Conservation (phyloP, 2,888 invertebrate genomes). For the Cryptops parisi region DNA sequence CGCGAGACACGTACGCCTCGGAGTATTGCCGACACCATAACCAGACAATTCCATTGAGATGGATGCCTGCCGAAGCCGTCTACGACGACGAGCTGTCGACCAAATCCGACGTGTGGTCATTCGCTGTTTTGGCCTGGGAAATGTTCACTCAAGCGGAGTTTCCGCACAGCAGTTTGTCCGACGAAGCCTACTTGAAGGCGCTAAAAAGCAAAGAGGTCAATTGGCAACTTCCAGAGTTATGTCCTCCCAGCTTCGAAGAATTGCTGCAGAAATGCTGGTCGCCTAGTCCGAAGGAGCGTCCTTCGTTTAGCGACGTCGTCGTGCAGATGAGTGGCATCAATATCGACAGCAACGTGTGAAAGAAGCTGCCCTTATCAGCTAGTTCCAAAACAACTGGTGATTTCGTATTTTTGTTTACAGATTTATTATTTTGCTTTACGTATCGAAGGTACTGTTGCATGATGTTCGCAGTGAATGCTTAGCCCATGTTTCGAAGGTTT, state of each 20-base stretch:
- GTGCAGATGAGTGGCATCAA: slow-evolving; percentile 27
- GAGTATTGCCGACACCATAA: slow-evolving; percentile 80
- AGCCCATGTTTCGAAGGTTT: too few relatives aligned
- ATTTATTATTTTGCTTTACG: too few relatives aligned
- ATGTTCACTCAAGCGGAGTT: slow-evolving; percentile 63
- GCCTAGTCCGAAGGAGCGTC: slow-evolving; percentile 31
- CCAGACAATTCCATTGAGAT: slow-evolving; percentile 69
- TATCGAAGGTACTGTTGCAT: too few relatives aligned
- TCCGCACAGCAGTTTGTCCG: slow-evolving; percentile 58
- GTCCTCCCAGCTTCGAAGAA: slow-evolving; percentile 27
- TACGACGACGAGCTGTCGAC: slow-evolving; percentile 80
- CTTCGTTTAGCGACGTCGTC: slow-evolving; percentile 31
- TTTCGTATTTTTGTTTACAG: too few relatives aligned
- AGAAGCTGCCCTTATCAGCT: too few relatives aligned
- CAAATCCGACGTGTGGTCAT: slow-evolving; percentile 86
- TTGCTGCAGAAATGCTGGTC: slow-evolving; percentile 29
- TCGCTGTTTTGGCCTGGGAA: slow-evolving; percentile 80
- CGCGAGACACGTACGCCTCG: slow-evolving; percentile 69
- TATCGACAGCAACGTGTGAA: slow-evolving; percentile 21
- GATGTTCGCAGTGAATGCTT: too few relatives aligned
- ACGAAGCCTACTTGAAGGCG: slow-evolving; percentile 46
- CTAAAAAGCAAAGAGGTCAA: slow-evolving; percentile 20
- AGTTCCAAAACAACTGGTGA: too few relatives aligned
- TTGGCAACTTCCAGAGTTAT: slow-evolving; percentile 24
- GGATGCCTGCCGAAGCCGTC: slow-evolving; percentile 66